phyloP scores from a whole-genome alignment of 2,888 invertebrate species.

The Anarsia innoxiella region DNA sequence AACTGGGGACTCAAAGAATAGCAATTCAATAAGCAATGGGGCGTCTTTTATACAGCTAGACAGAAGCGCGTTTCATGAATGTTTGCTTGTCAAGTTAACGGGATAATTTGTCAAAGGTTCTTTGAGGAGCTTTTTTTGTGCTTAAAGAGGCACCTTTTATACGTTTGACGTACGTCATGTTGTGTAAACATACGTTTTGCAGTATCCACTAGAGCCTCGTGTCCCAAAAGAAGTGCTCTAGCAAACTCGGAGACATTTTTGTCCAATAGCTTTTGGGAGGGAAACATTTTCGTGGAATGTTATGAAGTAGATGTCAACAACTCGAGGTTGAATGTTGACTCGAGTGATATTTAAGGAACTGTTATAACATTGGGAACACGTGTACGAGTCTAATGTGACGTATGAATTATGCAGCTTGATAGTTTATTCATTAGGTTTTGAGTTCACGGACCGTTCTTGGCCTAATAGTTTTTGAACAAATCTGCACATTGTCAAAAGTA shows the following conservation, averaged over 20 bases:
- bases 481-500: too few species aligned
- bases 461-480: too few species aligned
- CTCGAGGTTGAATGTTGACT: too few species aligned
- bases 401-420: too few species aligned
- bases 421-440: too few species aligned
- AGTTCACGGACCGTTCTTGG: too few species aligned
- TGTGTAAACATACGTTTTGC: conserved; percentile 47
- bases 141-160: conserved; percentile 41
- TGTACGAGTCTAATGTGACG: too few species aligned
- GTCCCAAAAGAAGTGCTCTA: conserved; percentile 20
- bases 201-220: conserved; percentile 29
- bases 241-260: conserved; percentile 23
- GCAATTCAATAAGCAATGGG: conserved; percentile 26
- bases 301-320: not conserved
- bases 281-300: conserved; percentile 11
- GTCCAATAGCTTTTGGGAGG: conserved; percentile 14
- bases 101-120: conserved; percentile 65
- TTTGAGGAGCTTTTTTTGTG: conserved; percentile 51
- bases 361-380: too few species aligned
- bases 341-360: too few species aligned
- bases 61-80: conserved; percentile 21
- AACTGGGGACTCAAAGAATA: conserved; percentile 31
- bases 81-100: conserved; percentile 49
- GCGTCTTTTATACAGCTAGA: conserved; percentile 12
- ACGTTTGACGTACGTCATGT: conserved; percentile 56